Percentiles rank a stretch among this genome's conserved stretches.
phyloP scores from a whole-genome alignment of 2,113 vertebrate genomes.

The Natator depressus region DNA sequence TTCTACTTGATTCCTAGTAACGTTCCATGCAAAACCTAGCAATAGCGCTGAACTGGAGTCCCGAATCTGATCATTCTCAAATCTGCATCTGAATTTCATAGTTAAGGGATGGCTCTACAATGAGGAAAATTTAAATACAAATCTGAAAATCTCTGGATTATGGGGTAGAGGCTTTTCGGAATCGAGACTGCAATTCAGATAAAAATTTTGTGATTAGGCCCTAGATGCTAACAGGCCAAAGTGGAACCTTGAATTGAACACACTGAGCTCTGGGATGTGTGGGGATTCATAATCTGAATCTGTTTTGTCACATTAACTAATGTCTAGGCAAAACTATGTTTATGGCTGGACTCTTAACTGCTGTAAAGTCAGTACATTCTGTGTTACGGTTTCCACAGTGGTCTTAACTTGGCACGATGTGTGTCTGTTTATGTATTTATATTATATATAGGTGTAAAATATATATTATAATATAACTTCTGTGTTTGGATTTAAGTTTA shows the following conservation, averaged over 20 bases:
- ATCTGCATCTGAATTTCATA: background rate
- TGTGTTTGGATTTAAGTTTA: slow-evolving; percentile 59
- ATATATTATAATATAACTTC: background rate
- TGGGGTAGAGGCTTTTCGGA: background rate
- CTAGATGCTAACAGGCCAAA: background rate
- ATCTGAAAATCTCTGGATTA: background rate
- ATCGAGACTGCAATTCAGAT: background rate
- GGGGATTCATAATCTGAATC: background rate
- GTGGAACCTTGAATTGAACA: background rate
- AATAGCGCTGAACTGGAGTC: background rate
- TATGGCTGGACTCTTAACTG: background rate
- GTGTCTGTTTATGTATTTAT: background rate
- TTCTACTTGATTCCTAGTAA: background rate
- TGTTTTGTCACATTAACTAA: rapidly evolving
- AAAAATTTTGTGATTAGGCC: background rate
- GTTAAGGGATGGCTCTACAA: slow-evolving; percentile 8
- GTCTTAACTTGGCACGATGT: background rate
- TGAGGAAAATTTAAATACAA: slow-evolving; percentile 43
- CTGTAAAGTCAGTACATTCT: slow-evolving; percentile 40
- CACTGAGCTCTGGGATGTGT: background rate
- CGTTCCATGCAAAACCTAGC: background rate
- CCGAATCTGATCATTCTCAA: slow-evolving; percentile 17
- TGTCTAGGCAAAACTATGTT: slow-evolving; percentile 10
- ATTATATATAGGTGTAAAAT: background rate
- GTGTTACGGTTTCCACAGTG: slow-evolving; percentile 17